phyloP scores from a whole-genome alignment of 2,797 vertebrate genomes.

The Sternotherus odoratus region DNA sequence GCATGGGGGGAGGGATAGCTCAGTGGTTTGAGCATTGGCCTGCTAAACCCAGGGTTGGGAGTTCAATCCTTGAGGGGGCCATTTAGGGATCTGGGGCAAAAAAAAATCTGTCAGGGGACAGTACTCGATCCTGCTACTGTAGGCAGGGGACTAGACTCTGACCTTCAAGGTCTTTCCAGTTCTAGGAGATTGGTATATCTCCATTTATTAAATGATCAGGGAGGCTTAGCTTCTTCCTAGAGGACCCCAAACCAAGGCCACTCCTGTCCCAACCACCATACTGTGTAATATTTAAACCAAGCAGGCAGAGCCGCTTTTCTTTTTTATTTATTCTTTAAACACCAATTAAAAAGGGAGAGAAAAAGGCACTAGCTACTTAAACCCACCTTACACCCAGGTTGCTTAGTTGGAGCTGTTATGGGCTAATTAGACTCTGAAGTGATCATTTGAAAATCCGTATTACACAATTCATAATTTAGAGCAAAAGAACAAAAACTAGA shows the following conservation, averaged over 20 bases:
- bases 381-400: conserved; percentile 64
- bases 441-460: conserved; percentile 64
- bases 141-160: too few relatives aligned
- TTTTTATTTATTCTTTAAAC: conserved; percentile 74
- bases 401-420: conserved; percentile 4
- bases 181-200: too few relatives aligned
- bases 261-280: not conserved
- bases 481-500: not conserved
- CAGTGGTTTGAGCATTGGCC: too few relatives aligned
- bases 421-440: conserved; percentile 64
- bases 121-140: too few relatives aligned
- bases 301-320: conserved; percentile 56
- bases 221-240: not conserved
- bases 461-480: conserved; percentile 54
- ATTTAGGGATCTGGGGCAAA: too few relatives aligned
- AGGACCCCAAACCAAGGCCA: not conserved
- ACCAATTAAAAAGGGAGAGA: conserved; percentile 63
- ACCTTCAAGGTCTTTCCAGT: too few relatives aligned
- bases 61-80: too few relatives aligned
- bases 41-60: too few relatives aligned
- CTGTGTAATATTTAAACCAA: conserved; percentile 27
- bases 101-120: too few relatives aligned
- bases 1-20: too few relatives aligned
- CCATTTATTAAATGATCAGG: too few relatives aligned
- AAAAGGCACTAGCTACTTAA: conserved; percentile 69